Evolutionary conservation across 2,888 invertebrate species (phyloP).

Genomic region (Agrotis exclamationis): DNA sequence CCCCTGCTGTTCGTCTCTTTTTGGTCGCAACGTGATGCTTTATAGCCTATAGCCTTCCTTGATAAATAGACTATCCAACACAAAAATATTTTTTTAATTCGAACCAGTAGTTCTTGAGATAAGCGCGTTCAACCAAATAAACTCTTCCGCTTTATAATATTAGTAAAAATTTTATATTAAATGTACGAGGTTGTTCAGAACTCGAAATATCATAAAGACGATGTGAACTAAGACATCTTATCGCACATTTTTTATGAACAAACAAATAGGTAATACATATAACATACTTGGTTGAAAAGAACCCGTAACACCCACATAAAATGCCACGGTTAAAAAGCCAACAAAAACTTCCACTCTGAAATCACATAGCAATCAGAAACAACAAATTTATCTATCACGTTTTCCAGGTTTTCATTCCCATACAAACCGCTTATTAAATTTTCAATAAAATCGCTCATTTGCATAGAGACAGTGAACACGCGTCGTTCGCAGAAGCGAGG

Average conservation of each 20-base stretch:
- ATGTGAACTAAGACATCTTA: no score
- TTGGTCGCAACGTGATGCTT: no score
- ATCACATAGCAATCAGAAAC: constrained; percentile 21
- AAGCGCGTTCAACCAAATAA: no score
- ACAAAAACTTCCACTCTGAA: constrained; percentile 8
- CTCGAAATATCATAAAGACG: not conserved
- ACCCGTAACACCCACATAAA: not conserved
- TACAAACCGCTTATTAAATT: constrained; percentile 62
- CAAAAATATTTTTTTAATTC: no score
- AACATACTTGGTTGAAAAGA: no score
- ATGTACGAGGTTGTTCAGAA: not conserved
- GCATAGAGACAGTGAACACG: constrained; percentile 56
- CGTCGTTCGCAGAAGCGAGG: constrained; percentile 59
- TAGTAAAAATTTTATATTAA: not conserved
- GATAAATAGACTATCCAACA: no score
- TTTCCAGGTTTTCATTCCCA: constrained; percentile 48
- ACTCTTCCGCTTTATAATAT: no score
- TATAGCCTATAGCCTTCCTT: no score
- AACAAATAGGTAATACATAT: no score
- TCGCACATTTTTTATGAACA: no score
- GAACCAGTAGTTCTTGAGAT: no score
- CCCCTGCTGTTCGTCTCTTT: no score
- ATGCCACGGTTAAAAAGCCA: not conserved
- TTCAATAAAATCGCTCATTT: constrained; percentile 65
- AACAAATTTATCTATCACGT: constrained; percentile 41